Conservation (phyloP, 2,888 invertebrate species). For the Philereme vetulata region DNA sequence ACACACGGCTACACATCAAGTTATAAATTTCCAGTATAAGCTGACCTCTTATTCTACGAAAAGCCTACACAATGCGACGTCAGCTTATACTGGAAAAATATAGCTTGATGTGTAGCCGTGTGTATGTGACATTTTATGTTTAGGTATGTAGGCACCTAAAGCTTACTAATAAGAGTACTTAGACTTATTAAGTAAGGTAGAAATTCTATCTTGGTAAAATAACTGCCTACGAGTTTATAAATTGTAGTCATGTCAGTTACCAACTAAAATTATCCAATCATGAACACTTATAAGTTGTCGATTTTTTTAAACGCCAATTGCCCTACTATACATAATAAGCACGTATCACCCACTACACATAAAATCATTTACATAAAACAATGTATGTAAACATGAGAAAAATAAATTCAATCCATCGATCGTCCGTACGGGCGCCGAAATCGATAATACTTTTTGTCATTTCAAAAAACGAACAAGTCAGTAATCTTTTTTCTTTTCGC, state of each 20-base stretch:
- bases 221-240: not conserved
- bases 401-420: conserved; percentile 11
- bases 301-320: conserved; percentile 14
- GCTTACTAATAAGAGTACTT: too few relatives aligned
- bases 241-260: not conserved
- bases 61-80: too few relatives aligned
- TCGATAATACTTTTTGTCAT: conserved; percentile 41
- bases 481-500: conserved; percentile 44
- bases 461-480: conserved; percentile 60
- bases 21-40: too few relatives aligned
- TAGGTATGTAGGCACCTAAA: too few relatives aligned
- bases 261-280: not conserved
- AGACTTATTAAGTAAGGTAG: too few relatives aligned
- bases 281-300: conserved; percentile 1
- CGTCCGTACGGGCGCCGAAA: conserved; percentile 11
- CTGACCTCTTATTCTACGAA: too few relatives aligned
- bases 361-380: conserved; percentile 13
- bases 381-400: conserved; percentile 3
- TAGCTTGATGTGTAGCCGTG: too few relatives aligned
- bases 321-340: conserved; percentile 15
- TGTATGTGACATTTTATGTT: too few relatives aligned
- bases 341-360: conserved; percentile 7
- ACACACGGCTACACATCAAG: too few relatives aligned
- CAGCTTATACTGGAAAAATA: too few relatives aligned
- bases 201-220: too few relatives aligned